Conservation (phyloP, 2,113 vertebrate species). For the Anguilla rostrata region DNA sequence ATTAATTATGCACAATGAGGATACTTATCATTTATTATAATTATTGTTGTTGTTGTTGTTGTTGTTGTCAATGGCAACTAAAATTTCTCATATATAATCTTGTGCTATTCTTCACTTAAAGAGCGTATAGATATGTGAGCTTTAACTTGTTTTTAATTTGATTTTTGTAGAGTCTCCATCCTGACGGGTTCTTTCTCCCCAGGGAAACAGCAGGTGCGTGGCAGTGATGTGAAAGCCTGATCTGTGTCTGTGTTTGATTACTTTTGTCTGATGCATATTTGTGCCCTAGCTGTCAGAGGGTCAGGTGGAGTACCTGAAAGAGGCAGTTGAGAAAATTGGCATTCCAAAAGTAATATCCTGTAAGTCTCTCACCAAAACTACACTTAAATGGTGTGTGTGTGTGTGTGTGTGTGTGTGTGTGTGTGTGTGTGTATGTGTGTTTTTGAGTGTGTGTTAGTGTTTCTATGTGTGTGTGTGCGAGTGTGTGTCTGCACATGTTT, state of each 20-base stretch:
- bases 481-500: neutral
- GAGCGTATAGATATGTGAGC: no score
- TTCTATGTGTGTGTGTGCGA: neutral
- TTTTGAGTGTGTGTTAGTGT: neutral
- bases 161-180: slow-evolving; percentile 23
- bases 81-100: no score
- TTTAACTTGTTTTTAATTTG: neutral
- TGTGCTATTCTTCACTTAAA: no score
- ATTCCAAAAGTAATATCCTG: slow-evolving; percentile 75
- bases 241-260: neutral
- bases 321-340: slow-evolving; percentile 63
- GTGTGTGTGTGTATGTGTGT: neutral
- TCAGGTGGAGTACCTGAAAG: slow-evolving; percentile 59
- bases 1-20: no score
- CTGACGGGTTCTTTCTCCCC: neutral
- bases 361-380: slow-evolving; percentile 56
- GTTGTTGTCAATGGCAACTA: neutral
- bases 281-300: slow-evolving; percentile 49
- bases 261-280: slow-evolving; percentile 8
- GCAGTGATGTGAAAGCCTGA: neutral
- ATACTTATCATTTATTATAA: no score
- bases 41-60: no score
- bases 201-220: slow-evolving; percentile 11
- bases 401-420: neutral
- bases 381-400: neutral